Conservation (phyloP, 2,797 vertebrate species). For the Gymnocypris eckloni region DNA sequence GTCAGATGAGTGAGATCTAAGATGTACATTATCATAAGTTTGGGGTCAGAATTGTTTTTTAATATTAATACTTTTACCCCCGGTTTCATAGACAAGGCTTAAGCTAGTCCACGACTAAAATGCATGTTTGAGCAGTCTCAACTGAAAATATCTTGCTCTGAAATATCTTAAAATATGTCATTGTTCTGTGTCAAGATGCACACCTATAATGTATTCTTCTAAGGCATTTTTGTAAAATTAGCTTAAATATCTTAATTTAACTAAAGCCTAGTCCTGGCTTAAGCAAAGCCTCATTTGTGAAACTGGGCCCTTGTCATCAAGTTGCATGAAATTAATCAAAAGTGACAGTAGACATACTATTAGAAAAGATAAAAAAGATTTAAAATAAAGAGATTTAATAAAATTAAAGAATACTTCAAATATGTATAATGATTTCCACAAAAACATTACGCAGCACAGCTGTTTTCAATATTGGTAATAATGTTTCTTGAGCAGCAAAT, state of each 20-base stretch:
- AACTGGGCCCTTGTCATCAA: neutral
- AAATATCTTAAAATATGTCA: too few species aligned
- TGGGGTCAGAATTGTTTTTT: neutral
- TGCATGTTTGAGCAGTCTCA: too few species aligned
- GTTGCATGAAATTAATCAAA: neutral
- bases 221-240: too few species aligned
- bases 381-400: neutral
- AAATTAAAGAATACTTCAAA: neutral
- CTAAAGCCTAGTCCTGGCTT: too few species aligned
- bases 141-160: too few species aligned
- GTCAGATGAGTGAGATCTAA: slow-evolving; percentile 20
- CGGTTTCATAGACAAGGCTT: too few species aligned
- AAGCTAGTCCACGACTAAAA: too few species aligned
- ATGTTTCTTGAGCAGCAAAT: neutral
- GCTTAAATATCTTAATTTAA: too few species aligned
- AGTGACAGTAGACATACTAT: neutral
- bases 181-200: too few species aligned
- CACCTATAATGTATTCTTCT: too few species aligned
- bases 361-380: too few species aligned
- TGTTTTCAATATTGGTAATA: neutral
- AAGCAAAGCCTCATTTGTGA: too few species aligned
- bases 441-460: neutral
- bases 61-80: neutral
- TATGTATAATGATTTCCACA: neutral
- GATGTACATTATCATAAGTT: neutral